phyloP scores from a whole-genome alignment of 2,113 vertebrate genomes.

The Reinhardtius hippoglossoides region DNA sequence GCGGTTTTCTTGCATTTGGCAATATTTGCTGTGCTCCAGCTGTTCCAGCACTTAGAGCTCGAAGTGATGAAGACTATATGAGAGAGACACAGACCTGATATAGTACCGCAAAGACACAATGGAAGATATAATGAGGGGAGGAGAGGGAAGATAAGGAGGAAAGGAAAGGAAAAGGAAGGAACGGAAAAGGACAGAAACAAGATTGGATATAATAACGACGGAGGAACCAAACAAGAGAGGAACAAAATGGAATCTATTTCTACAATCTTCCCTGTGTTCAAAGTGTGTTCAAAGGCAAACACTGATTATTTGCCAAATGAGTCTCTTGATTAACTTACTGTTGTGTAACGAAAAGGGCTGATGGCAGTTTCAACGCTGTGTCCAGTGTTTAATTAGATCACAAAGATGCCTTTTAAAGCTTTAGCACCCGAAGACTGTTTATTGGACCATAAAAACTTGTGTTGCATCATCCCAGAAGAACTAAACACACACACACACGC shows the following conservation, averaged over 20 bases:
- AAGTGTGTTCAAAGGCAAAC: conserved; percentile 52
- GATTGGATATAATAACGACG: background rate
- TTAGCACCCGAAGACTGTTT: conserved; percentile 59
- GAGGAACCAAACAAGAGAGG: background rate
- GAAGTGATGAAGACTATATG: conserved; percentile 26
- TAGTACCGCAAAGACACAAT: conserved; percentile 27
- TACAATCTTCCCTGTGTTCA: conserved; percentile 35
- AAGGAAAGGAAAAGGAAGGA: background rate
- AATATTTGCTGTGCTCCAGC: conserved; percentile 60
- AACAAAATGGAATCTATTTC: conserved; percentile 15
- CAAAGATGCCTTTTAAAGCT: conserved; percentile 65
- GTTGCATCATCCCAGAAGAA: conserved; percentile 66
- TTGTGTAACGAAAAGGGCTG: conserved; percentile 69
- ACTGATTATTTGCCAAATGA: conserved; percentile 60
- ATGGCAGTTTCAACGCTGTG: conserved; percentile 63
- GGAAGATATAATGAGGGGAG: conserved; percentile 20
- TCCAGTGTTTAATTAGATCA: conserved; percentile 75
- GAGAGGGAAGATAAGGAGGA: background rate
- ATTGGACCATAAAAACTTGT: conserved; percentile 65
- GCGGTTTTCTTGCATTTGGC: conserved; percentile 42
- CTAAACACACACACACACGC: conserved; percentile 42
- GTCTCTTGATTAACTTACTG: conserved; percentile 67
- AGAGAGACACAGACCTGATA: conserved; percentile 28
- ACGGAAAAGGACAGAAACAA: background rate
- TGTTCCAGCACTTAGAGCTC: conserved; percentile 45